Percentiles rank a stretch among this genome's conserved stretches.
Conservation (phyloP, 2,797 vertebrate species). For the Pseudochaenichthys georgianus region DNA sequence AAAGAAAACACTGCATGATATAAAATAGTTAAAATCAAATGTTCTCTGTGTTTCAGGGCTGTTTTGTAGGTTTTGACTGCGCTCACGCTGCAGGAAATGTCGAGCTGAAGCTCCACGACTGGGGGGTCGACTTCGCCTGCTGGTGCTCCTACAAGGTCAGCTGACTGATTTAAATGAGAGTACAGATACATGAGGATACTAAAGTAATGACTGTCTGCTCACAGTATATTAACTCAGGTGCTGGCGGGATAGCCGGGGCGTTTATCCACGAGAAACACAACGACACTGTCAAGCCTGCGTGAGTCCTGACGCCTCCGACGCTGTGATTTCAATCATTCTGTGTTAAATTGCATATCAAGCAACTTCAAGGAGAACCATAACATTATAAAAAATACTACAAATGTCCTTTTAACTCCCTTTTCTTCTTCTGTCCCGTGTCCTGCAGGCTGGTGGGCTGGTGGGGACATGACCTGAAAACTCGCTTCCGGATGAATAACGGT, state of each 20-base stretch:
- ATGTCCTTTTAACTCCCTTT: too few relatives aligned
- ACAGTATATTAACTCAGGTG: conserved; percentile 95
- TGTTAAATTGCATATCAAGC: too few relatives aligned
- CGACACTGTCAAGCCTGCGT: conserved; percentile 87
- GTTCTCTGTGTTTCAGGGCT: conserved; percentile 84
- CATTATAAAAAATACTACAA: too few relatives aligned
- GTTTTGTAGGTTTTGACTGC: conserved; percentile 93
- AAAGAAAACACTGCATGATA: too few relatives aligned
- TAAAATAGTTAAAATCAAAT: too few relatives aligned
- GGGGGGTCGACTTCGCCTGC: conserved; percentile 97
- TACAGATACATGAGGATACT: background rate
- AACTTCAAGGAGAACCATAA: too few relatives aligned
- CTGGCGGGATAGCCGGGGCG: conserved; percentile 91
- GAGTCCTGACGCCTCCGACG: conserved; percentile 72
- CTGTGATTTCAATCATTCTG: too few relatives aligned
- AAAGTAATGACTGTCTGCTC: conserved; percentile 26
- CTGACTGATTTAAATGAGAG: background rate
- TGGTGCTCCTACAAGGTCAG: conserved; percentile 98
- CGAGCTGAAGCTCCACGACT: conserved; percentile 91
- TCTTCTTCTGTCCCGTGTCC: conserved; percentile 9
- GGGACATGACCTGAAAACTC: conserved; percentile 90
- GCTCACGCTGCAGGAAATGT: conserved; percentile 94
- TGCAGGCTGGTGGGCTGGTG: conserved; percentile 93
- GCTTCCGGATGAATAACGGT: conserved; percentile 94
- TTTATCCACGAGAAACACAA: conserved; percentile 92